Conservation (phyloP, 30 jellyfish, hydroid and myxozoan genomes). For the Aurelia coerulea region DNA sequence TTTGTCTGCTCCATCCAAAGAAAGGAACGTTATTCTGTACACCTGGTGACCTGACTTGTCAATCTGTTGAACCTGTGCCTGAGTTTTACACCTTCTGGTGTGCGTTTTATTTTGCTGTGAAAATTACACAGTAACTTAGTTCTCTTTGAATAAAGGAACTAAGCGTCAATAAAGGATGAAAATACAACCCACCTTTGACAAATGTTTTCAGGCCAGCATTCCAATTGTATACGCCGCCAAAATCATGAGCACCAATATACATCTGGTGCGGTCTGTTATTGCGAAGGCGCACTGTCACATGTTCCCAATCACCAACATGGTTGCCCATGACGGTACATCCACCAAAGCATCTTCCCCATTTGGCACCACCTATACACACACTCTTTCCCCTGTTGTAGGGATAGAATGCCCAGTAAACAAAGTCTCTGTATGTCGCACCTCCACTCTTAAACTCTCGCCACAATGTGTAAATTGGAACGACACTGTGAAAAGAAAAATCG, state of each 20-base stretch:
- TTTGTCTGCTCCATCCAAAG: no score
- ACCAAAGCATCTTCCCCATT: constrained; percentile 14
- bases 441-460: constrained; percentile 24
- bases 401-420: constrained; percentile 53
- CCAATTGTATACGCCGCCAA: constrained; percentile 51
- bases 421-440: constrained; percentile 18
- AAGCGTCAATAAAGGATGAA: no score
- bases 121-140: no score
- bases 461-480: constrained; percentile 30
- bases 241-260: constrained; percentile 62
- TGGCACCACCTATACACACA: constrained; percentile 56
- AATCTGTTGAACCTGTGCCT: no score
- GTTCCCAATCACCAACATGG: constrained; percentile 89
- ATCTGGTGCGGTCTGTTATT: constrained; percentile 30
- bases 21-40: no score
- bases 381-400: constrained; percentile 74
- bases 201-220: constrained; percentile 8
- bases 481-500: constrained; percentile 9
- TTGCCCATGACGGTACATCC: constrained; percentile 42
- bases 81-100: no score
- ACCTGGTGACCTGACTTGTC: no score
- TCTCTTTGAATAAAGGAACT: no score
- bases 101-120: no score
- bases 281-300: constrained; percentile 57
- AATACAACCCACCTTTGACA: constrained; percentile 24